Base-by-base conservation (phyloP, 1,140 invertebrate species). In the Lasioglossum baleicum region DNA sequence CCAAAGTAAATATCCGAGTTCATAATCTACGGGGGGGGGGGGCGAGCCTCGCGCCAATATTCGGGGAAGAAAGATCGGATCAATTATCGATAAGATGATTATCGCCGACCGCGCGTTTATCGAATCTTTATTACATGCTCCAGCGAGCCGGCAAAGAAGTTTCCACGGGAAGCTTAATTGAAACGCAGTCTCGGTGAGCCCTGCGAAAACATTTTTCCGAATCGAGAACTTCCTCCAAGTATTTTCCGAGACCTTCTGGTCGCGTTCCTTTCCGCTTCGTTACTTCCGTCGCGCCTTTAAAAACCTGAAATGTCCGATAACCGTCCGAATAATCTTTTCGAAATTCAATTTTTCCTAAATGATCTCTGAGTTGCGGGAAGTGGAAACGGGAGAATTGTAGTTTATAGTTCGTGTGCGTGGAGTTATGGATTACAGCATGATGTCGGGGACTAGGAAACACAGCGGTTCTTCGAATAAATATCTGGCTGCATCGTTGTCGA, bases 401-500 rank as follows among this genome's bases (percentile, higher is more conserved):
- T 17, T 11, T 42, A 65, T 13, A n/a, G 31, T 44, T 56, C 20
- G 7, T 56, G 17, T 17, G 17, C 42, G 42, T 10, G 7, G 10
- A 8, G 42, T 8, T 44, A 66, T 17, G 13, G 17, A 22, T 58
- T 58, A 8, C 22, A 31, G 15, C 3, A 4, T 2, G 63, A 65
- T 42, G 35, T n/a, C 7, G 40, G 4, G 63, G 63, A 65, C 35
- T 20, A 68, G 44, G 44, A 68, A 68, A 68, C 48, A 7, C 26
- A 4, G 44, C 58, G 48, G 61, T 4, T 6, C 17, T 42, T 42
- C 20, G 53, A 64, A 64, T 53, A 64, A 77, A 77, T 48, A 53
- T 63, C 60, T 10, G 56, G 15, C 67, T 6, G 17, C n/a, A 0
- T 78, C 67, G 72, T 78, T 72, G 75, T 78, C 64, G 48, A 51